Conservation (phyloP, 2,113 vertebrate genomes). For the Bombycilla garrulus region DNA sequence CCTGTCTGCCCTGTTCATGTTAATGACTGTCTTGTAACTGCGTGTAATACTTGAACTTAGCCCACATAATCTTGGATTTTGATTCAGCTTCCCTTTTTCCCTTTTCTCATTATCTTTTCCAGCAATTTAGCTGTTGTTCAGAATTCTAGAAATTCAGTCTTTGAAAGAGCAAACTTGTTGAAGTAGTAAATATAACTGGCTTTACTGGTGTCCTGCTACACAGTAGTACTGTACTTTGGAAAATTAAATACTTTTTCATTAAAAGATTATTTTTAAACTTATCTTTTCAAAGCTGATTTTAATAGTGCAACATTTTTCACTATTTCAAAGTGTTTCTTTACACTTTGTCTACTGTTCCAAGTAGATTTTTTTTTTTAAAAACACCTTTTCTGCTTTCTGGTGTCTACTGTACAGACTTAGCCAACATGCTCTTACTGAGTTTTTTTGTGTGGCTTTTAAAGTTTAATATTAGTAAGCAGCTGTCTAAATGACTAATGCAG, state of each 20-base stretch:
- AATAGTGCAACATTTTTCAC: background rate
- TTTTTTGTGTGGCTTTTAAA: background rate
- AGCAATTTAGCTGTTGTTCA: background rate
- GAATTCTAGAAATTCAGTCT: background rate
- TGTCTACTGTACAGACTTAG: background rate
- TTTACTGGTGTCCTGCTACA: background rate
- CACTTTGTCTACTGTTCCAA: background rate
- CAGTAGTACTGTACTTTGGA: background rate
- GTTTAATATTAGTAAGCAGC: constrained; percentile 47
- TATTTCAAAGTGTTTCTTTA: background rate
- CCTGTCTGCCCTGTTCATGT: background rate
- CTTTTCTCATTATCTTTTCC: background rate
- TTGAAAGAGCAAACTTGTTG: background rate
- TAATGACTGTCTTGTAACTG: background rate
- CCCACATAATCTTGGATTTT: background rate
- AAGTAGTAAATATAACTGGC: background rate
- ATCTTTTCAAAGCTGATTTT: background rate
- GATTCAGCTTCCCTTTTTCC: background rate
- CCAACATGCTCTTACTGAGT: background rate
- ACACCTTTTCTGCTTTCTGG: background rate
- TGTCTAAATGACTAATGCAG: constrained; percentile 38
- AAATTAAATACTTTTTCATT: background rate
- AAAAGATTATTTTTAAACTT: background rate
- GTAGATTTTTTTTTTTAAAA: background rate
- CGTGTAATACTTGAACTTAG: background rate